These are phyloP conservation scores for Unio pictorum DNA, from an alignment of 2,888 invertebrate species.

Conservation along the genomic window DNA sequence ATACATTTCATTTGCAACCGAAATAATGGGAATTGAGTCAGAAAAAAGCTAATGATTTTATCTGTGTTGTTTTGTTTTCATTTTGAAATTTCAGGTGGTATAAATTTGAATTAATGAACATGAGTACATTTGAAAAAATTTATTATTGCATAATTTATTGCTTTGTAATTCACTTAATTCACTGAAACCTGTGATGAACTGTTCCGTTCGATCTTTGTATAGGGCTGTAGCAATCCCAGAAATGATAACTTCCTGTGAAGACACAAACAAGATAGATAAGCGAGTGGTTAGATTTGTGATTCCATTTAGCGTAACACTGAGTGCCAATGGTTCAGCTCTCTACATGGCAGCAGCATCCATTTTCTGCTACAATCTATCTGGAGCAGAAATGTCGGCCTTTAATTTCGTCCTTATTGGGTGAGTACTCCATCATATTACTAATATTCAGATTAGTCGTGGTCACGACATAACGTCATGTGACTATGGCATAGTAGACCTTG, in stretches of 20 bases:
- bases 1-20: too few species aligned
- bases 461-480: too few species aligned
- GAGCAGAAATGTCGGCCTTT: slow-evolving; percentile 27
- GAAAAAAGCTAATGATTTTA: too few species aligned
- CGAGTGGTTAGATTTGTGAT: slow-evolving; percentile 53
- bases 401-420: slow-evolving; percentile 44
- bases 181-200: neutral
- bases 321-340: slow-evolving; percentile 62
- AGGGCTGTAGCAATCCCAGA: slow-evolving; percentile 65
- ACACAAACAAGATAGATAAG: slow-evolving; percentile 42
- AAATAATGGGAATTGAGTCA: too few species aligned
- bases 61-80: too few species aligned
- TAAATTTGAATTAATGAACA: too few species aligned
- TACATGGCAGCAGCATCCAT: slow-evolving; percentile 58
- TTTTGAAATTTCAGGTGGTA: too few species aligned
- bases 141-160: too few species aligned
- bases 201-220: slow-evolving; percentile 10
- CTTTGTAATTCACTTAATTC: neutral
- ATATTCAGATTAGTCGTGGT: too few species aligned
- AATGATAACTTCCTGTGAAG: slow-evolving; percentile 55
- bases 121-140: too few species aligned
- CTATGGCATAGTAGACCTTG: too few species aligned
- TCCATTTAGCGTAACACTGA: slow-evolving; percentile 60
- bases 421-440: slow-evolving; percentile 7
- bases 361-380: slow-evolving; percentile 53